Percentiles rank a stretch among this genome's conserved stretches.
Conservation (phyloP, 2,888 invertebrate genomes). For the Drosophila mercatorum region DNA sequence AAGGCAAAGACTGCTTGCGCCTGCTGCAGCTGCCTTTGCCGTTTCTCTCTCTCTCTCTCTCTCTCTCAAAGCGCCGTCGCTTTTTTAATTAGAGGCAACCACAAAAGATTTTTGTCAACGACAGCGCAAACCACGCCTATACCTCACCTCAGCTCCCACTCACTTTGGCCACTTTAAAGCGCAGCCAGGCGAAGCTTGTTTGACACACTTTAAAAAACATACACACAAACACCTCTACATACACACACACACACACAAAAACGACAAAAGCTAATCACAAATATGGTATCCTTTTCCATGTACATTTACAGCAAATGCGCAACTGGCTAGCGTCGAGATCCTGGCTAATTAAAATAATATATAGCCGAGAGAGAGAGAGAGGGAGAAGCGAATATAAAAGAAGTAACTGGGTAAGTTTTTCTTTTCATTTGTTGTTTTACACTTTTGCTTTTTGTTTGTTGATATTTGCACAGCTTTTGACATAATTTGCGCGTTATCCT, state of each 20-base stretch:
- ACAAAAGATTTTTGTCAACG: slow-evolving; percentile 74
- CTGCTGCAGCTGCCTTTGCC: slow-evolving; percentile 10
- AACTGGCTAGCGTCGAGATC: slow-evolving; percentile 24
- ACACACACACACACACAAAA: slow-evolving; percentile 15
- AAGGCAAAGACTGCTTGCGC: slow-evolving; percentile 42
- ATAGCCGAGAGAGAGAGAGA: neutral
- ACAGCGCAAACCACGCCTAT: slow-evolving; percentile 31
- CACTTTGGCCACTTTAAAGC: slow-evolving; percentile 41
- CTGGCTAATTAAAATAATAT: slow-evolving; percentile 55
- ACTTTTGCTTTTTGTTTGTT: slow-evolving; percentile 22
- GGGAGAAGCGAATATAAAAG: slow-evolving; percentile 1
- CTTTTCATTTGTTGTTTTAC: slow-evolving; percentile 10
- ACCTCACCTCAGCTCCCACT: neutral
- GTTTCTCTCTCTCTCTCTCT: neutral
- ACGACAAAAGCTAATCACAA: slow-evolving; percentile 60
- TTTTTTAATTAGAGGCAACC: slow-evolving; percentile 77
- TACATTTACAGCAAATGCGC: slow-evolving; percentile 59
- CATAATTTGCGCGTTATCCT: slow-evolving; percentile 52
- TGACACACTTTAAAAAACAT: slow-evolving; percentile 53
- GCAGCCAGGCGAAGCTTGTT: slow-evolving; percentile 47
- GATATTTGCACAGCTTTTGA: slow-evolving; percentile 69
- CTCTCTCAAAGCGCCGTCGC: slow-evolving; percentile 15
- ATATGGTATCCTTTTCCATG: slow-evolving; percentile 53
- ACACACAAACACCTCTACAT: slow-evolving; percentile 22
- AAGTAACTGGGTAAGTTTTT: slow-evolving; percentile 48